Base-by-base conservation (phyloP, 2,888 invertebrate species). In the Thumatha senex region DNA sequence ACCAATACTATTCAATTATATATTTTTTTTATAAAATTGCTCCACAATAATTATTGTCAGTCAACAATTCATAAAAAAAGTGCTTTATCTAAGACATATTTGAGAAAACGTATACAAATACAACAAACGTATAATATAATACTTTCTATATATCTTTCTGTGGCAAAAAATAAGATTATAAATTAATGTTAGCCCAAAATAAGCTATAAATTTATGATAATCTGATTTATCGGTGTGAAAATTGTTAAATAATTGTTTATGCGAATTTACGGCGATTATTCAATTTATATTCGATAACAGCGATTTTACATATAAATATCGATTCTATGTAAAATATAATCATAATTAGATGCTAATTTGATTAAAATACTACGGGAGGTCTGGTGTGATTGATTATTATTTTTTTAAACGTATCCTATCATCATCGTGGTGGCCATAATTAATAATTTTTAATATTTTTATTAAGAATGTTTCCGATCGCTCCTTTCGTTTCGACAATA, bases 281-380 rank as follows among this genome's bases (percentile, higher is more conserved):
- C 39, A 60, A 58, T 62, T 60, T 41, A 40, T 51, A 56, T 54
- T 48, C 60, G 51, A 64, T 64, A 58, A 58, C 42, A 49, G 52
- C 50, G 49, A 46, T 69, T 74, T 76, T 75, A 75, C 75, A 77
- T 76, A 60, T 60, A 69, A 70, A 72, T 68, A 58, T 72, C 63
- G 61, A 69, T 72, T 70, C 75, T 76, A 76, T 73, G 68, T 64
- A 62, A 70, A 73, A 54, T 40, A 76, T 64, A 56, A n/a, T 71
- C 71, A 72, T 70, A 66, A 78, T 80, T 70, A 72, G 31, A 78
- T 78, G 72, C 70, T 67, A 76, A 78, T 77, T 62, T 54, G 42
- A 38, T 54, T 52, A 57, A 59, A 59, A 62, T 56, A 61, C 71
- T 56, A 61, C 73, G 73, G 74, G 76, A 60, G 76, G 73, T 77